These are phyloP conservation scores for Pterostichus madidus DNA, from an alignment of 2,888 invertebrate species.

Conservation along the genomic window DNA sequence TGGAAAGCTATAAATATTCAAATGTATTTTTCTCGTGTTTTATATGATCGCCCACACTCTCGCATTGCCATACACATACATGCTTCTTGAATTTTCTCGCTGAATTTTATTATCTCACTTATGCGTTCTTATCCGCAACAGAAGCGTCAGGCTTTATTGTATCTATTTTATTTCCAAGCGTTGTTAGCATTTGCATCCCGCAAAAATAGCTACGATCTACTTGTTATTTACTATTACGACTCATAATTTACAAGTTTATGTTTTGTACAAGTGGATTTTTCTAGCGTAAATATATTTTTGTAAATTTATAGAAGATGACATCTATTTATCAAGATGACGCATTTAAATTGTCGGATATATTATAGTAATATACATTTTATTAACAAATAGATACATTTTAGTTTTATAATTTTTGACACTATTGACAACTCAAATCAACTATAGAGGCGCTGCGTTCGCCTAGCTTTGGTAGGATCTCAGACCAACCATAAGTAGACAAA, in stretches of 20 bases:
- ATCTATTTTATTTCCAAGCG: constrained; percentile 9
- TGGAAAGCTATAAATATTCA: constrained; percentile 42
- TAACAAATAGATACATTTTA: no score
- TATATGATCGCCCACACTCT: constrained; percentile 24
- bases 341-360: no score
- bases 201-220: constrained; percentile 18
- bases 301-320: neutral
- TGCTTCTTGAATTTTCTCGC: constrained; percentile 49
- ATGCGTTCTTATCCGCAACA: constrained; percentile 12
- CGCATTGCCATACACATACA: constrained; percentile 28
- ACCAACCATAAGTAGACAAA: no score
- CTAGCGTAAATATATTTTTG: neutral
- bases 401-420: no score
- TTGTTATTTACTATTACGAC: constrained; percentile 24
- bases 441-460: no score
- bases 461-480: no score
- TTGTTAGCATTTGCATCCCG: constrained; percentile 6
- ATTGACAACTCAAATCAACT: no score
- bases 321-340: neutral
- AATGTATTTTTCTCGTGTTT: constrained; percentile 24
- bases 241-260: constrained; percentile 32
- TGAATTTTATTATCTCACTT: constrained; percentile 46
- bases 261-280: neutral
- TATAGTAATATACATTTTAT: no score
- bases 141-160: neutral